Conservation (phyloP, 2,113 vertebrate genomes). For the Microtus ochrogaster region DNA sequence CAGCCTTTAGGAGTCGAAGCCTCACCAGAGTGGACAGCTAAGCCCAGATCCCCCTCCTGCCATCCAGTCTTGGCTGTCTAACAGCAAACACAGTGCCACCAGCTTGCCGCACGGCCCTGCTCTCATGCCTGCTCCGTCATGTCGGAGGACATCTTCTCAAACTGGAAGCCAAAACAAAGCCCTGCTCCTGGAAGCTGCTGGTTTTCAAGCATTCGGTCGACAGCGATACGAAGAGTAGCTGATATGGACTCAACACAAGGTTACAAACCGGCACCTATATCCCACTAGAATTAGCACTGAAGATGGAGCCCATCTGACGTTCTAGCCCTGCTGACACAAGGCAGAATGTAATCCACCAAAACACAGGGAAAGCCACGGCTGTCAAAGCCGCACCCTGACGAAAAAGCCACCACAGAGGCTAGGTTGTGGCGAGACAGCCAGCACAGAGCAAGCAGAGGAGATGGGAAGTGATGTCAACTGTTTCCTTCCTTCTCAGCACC, state of each 20-base stretch:
- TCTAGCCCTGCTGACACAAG: neutral
- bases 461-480: too few relatives aligned
- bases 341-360: neutral
- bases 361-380: neutral
- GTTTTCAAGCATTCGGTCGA: neutral
- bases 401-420: too few relatives aligned
- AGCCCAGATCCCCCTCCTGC: neutral
- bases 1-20: neutral
- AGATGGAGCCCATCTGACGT: neutral
- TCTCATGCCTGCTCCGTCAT: neutral
- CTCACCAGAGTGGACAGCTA: neutral
- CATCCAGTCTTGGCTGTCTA: neutral
- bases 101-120: neutral
- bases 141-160: neutral
- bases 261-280: neutral
- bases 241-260: neutral
- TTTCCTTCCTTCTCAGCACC: too few relatives aligned
- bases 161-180: neutral
- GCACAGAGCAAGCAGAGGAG: too few relatives aligned
- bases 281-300: neutral
- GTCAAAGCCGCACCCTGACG: neutral
- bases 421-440: too few relatives aligned
- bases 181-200: too few relatives aligned
- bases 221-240: neutral
- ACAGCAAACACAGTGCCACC: neutral